Base-by-base conservation (phyloP, 2,113 vertebrate species). In the Helogale parvula region DNA sequence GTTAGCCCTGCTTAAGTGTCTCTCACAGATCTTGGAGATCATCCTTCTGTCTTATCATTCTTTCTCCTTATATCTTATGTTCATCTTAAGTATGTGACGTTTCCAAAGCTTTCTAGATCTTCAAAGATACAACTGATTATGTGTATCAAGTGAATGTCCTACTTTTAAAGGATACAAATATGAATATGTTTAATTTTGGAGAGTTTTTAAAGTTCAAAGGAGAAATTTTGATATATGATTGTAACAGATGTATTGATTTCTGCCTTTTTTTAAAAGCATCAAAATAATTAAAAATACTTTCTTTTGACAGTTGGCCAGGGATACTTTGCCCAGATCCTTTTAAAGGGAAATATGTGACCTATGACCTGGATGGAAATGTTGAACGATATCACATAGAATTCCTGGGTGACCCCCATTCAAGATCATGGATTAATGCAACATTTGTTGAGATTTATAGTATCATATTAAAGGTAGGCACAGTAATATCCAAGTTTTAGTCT, bases 371-470 rank as follows among this genome's bases (percentile, higher is more conserved):
- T 97, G 98, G 98, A 89, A 77, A 98, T 97, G 97, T 98, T 95
- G 95, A 97, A 83, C 66, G 72, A 29, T 98, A 99, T 97, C 98
- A 99, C 57, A 80, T 98, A 94, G 98, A 99, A 97, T 99, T 98
- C 94, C 96, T 99, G 76, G 99, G 98, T 35, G 97, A 98, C 76
- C 98, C 98, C 4, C 98, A 98, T 88, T 98, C 98, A 38, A 98
- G 96, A 93, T 95, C 89, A 89, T 99, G 98, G 98, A 97, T 98
- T 90, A 88, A 95, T 52, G 96, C 97, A 60, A 50, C 88, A 8
- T 88, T 95, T 83, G 97, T 98, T 93, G 84, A 87, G 47, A 71
- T 87, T 89, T 99, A 97, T 94, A 96, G 93, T 66, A 92, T 88
- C 74, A 96, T 90, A 69, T 88, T 97, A 94, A 97, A 98, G 98